Evolutionary conservation across 2,797 vertebrate genomes (phyloP).

Genomic region (Pseudomugil gertrudae): DNA sequence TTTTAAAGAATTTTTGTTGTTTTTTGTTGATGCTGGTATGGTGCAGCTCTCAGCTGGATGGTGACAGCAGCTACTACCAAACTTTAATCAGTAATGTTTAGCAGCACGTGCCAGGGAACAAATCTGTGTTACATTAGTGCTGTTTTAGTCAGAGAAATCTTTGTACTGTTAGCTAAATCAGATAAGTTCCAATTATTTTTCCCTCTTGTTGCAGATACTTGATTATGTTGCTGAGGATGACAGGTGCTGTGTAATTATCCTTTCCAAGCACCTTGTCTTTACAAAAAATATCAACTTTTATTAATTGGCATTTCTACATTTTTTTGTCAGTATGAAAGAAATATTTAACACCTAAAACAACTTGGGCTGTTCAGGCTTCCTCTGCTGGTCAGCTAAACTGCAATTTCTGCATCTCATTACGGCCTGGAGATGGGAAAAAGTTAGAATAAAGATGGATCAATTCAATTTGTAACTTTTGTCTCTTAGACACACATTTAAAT

Average conservation of each 20-base stretch:
- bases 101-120: slow-evolving; percentile 12
- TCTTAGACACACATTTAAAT: slow-evolving; percentile 56
- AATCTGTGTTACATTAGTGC: slow-evolving; percentile 7
- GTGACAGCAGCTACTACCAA: slow-evolving; percentile 16
- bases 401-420: slow-evolving; percentile 39
- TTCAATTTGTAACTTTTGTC: slow-evolving; percentile 48
- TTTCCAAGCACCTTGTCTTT: slow-evolving; percentile 13
- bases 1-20: slow-evolving; percentile 32
- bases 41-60: slow-evolving; percentile 9
- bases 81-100: slow-evolving; percentile 21
- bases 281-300: slow-evolving; percentile 1
- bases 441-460: slow-evolving; percentile 49
- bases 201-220: slow-evolving; percentile 28
- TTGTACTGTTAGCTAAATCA: slow-evolving; percentile 25
- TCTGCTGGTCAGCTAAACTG: slow-evolving; percentile 11
- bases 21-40: slow-evolving; percentile 9
- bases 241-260: slow-evolving; percentile 20
- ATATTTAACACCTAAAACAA: slow-evolving; percentile 1
- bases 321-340: neutral
- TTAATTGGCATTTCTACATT: slow-evolving; percentile 8
- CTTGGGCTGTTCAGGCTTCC: slow-evolving; percentile 2
- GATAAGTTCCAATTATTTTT: slow-evolving; percentile 34
- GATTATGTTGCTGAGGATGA: slow-evolving; percentile 8
- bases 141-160: slow-evolving; percentile 14
- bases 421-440: slow-evolving; percentile 37